A percentile compares a stretch with the other conserved stretches of the same genome.
Conservation (phyloP, 2,888 invertebrate species). For the Eretmocerus hayati region DNA sequence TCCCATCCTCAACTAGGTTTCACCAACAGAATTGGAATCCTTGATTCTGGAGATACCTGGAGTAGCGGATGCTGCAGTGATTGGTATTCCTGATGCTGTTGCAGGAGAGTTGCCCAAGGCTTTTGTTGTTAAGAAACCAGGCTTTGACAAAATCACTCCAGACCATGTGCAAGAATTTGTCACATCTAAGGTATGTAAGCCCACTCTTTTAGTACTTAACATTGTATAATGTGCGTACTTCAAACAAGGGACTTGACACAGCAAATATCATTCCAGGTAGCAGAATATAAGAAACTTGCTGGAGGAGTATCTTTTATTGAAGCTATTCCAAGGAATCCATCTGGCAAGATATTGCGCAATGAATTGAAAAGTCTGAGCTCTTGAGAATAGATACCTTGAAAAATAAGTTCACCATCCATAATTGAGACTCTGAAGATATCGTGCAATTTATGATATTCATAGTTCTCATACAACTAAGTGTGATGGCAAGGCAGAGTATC, state of each 20-base stretch:
- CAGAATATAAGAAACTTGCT: slow-evolving; percentile 65
- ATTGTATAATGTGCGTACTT: too few relatives aligned
- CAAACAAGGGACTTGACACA: too few relatives aligned
- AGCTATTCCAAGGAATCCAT: slow-evolving; percentile 64
- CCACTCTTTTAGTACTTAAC: too few relatives aligned
- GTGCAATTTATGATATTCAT: too few relatives aligned
- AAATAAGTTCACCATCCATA: neutral
- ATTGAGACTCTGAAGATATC: too few relatives aligned
- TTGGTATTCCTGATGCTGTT: slow-evolving; percentile 63
- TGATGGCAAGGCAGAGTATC: slow-evolving; percentile 1
- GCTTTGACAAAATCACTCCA: slow-evolving; percentile 51
- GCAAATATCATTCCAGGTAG: too few relatives aligned
- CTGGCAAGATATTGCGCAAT: slow-evolving; percentile 70
- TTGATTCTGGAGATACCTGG: slow-evolving; percentile 64
- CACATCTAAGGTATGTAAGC: slow-evolving; percentile 50
- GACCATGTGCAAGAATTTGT: slow-evolving; percentile 55
- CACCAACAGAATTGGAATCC: slow-evolving; percentile 79
- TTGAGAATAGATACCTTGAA: neutral
- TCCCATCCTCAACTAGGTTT: too few relatives aligned
- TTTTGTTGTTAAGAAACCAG: slow-evolving; percentile 60
- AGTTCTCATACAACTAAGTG: too few relatives aligned
- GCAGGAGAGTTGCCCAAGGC: slow-evolving; percentile 72
- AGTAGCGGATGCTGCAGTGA: slow-evolving; percentile 71
- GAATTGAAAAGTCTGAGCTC: slow-evolving; percentile 39
- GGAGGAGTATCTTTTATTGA: slow-evolving; percentile 66